Evolutionary conservation across 1,140 invertebrate species (phyloP), one percentile per base, ranked within the genome.

Genomic region (Drosophila arawakana): DNA sequence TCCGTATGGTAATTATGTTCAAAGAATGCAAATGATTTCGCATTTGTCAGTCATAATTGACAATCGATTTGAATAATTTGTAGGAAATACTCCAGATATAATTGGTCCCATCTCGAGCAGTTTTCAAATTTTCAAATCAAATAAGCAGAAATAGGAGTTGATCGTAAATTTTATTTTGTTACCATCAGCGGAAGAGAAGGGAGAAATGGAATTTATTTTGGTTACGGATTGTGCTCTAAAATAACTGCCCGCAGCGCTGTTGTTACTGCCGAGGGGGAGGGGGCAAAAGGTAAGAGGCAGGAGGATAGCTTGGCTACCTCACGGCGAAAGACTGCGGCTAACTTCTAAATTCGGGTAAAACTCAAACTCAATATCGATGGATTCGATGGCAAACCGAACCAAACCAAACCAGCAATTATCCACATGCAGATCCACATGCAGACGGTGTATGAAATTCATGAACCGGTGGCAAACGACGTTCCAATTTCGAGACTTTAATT

Each of bases 401-500:
- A 62, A 57, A 21, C 21, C 39, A 46, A 68, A 55, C 60, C 47
- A 62, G 68, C 77, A 86, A 86, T 86, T 86, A 86, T 67, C 72
- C 76, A 71, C 82, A 86, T 88, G 82, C 79, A 85, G 59, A 85
- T 61, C 49, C 47, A 6, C 15, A 41, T 18, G 47, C 37, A 43
- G 41, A 13, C 41, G 13, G n/a, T 47, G 41, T 6, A 11, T 57
- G 11, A 54, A 35, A 3, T 10, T 34, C 15, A 39, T 9, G 9
- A 49, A 55, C 63, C 34, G 39, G 52, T 41, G 43, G 60, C 49
- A 62, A 13, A 15, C 58, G 15, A 39, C 37, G 57, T 43, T 61
- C 67, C 57, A 61, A 61, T 30, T 63, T 70, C 74, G 67, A 58
- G 72, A 88, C 80, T 76, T 81, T 76, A 88, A 85, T 88, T 82